Percentiles rank a stretch among this genome's conserved stretches.
phyloP scores from a whole-genome alignment of 2,113 vertebrate species.

The Ornithorhynchus anatinus region DNA sequence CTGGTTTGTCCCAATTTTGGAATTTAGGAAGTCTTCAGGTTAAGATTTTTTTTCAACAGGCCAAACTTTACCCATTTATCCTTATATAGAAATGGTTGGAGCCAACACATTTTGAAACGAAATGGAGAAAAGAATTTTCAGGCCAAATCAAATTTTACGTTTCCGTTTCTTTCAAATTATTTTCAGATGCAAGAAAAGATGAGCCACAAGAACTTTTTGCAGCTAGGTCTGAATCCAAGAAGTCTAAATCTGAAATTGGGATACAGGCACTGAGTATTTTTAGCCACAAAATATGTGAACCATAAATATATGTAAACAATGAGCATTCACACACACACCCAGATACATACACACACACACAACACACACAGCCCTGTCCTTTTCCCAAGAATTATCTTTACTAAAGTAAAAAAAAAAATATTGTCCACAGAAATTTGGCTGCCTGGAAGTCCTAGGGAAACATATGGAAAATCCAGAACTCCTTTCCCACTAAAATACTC shows the following conservation, averaged over 20 bases:
- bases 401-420: constrained; percentile 44
- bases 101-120: constrained; percentile 52
- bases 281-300: constrained; percentile 73
- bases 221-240: constrained; percentile 43
- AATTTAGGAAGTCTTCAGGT: constrained; percentile 57
- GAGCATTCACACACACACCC: constrained; percentile 13
- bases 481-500: constrained; percentile 49
- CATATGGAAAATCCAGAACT: constrained; percentile 60
- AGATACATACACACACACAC: constrained; percentile 60
- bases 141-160: constrained; percentile 62
- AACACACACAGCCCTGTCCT: constrained; percentile 52
- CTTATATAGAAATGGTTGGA: constrained; percentile 53
- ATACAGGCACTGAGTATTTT: constrained; percentile 62
- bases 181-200: constrained; percentile 65
- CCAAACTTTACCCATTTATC: constrained; percentile 51
- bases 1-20: constrained; percentile 36
- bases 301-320: constrained; percentile 71
- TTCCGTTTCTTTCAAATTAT: constrained; percentile 60
- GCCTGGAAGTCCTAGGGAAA: constrained; percentile 47
- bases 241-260: constrained; percentile 56
- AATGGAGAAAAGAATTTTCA: constrained; percentile 58
- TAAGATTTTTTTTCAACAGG: constrained; percentile 49
- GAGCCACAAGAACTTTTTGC: constrained; percentile 47
- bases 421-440: constrained; percentile 62
- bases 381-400: constrained; percentile 69